Evolutionary conservation across 2,888 invertebrate species (phyloP), one percentile per base, ranked within the genome.

Genomic region (Camptogramma bilineatum): DNA sequence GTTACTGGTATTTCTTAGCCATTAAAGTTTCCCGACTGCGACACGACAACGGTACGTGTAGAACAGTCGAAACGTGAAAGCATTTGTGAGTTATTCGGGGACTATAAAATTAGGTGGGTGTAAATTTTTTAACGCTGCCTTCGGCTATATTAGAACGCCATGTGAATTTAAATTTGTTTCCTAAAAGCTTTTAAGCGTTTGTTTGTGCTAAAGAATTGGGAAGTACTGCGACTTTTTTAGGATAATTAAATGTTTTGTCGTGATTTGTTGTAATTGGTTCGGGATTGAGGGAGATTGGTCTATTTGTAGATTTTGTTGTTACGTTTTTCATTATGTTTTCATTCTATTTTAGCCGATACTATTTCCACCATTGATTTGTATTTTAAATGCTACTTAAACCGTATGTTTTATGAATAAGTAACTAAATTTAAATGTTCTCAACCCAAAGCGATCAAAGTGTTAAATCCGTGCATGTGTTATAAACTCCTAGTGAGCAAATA

Each of bases 81-180:
- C 78, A 80, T 79, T 76, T 75, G 66, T 74, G 70, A 79, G 78
- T 78, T 78, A 78, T 82, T 82, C 62, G 69, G 74, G 62, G 75
- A 74, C 80, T 75, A 81, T 82, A 79, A 82, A 86, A 85, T 85
- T 84, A 80, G 81, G 84, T 85, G 79, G 82, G 80, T 83, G 82
- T 86, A 80, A 78, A 78, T 80, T 82, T 84, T 84, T 81, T 75
- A 72, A 82, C 74, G 75, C 75, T 72, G 71, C 77, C 78, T 66
- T 54, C 64, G 76, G 81, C 80, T 76, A 78, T 82, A 78, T 75
- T 77, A 66, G 74, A 75, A 75, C 76, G 75, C 76, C 78, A 72
- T 78, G 77, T 80, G 76, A 82, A 85, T 82, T 78, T 74, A 73
- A 80, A 82, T 81, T 81, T 75, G 73, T 77, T 75, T 76, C 71